Conservation (phyloP, 2,888 invertebrate genomes). For the Hypercompe scribonia region DNA sequence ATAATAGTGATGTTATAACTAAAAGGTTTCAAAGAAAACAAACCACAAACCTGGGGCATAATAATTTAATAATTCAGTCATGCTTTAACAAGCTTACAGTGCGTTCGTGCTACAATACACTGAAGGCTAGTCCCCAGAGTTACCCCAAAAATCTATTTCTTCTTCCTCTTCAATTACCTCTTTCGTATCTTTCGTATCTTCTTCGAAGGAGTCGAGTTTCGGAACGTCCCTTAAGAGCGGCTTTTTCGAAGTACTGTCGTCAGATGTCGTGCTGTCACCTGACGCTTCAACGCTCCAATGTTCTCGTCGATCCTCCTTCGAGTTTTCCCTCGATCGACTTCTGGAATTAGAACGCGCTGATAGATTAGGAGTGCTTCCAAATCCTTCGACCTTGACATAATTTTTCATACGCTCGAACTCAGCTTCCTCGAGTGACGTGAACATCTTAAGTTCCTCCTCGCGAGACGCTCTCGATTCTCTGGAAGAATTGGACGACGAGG, state of each 20-base stretch:
- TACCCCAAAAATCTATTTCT: constrained; percentile 79
- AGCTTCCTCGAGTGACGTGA: constrained; percentile 88
- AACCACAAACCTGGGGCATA: constrained; percentile 75
- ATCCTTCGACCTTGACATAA: constrained; percentile 60
- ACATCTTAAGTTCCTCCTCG: constrained; percentile 88
- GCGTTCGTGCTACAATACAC: constrained; percentile 69
- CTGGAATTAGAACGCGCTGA: constrained; percentile 84
- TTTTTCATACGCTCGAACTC: constrained; percentile 81
- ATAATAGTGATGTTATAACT: constrained; percentile 52
- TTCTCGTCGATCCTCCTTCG: constrained; percentile 74
- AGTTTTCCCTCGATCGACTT: constrained; percentile 83
- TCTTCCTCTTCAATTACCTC: constrained; percentile 81
- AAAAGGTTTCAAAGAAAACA: constrained; percentile 61
- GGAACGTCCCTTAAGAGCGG: constrained; percentile 67
- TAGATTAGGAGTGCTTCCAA: constrained; percentile 83
- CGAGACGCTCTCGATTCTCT: constrained; percentile 87
- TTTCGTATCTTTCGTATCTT: constrained; percentile 70
- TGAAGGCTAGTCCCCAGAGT: constrained; percentile 74
- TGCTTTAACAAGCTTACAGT: constrained; percentile 76
- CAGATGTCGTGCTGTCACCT: constrained; percentile 58
- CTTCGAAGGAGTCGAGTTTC: constrained; percentile 79
- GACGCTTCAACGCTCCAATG: constrained; percentile 69
- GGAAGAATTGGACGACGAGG: constrained; percentile 88
- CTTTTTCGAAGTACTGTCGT: constrained; percentile 60
- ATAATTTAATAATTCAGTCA: constrained; percentile 82